phyloP scores from a whole-genome alignment of 1,140 invertebrate genomes.

The Ptiloglossa arizonensis region DNA sequence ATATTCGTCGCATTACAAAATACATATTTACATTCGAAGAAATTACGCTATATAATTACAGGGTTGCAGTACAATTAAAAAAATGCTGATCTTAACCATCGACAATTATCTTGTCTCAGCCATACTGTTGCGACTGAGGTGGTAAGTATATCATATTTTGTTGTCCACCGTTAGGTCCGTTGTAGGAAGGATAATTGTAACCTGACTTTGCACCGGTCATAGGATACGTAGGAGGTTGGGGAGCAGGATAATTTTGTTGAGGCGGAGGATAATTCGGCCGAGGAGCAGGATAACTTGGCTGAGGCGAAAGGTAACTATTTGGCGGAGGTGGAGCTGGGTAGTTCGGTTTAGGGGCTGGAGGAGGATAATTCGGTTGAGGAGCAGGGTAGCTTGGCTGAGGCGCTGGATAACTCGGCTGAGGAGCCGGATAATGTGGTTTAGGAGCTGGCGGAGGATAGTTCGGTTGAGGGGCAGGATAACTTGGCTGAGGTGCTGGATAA shows the following conservation, averaged over 20 bases:
- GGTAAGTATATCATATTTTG: conserved; percentile 1
- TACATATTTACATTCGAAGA: neutral
- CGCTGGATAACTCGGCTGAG: neutral
- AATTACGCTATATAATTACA: neutral
- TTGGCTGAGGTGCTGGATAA: neutral
- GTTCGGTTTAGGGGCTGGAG: neutral
- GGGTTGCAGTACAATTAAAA: neutral
- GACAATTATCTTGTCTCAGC: neutral
- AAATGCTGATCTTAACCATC: neutral
- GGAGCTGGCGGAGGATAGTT: neutral
- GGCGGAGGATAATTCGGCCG: neutral
- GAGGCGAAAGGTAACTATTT: neutral
- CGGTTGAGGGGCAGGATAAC: conserved; percentile 8
- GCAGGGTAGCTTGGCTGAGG: conserved; percentile 17
- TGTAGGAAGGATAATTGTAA: neutral
- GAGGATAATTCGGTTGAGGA: neutral
- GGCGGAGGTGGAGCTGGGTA: conserved; percentile 6
- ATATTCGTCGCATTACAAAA: neutral
- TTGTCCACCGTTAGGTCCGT: neutral
- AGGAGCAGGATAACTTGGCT: neutral
- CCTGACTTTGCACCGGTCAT: too few species aligned
- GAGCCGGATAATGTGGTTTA: conserved; percentile 2
- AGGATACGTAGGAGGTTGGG: too few species aligned
- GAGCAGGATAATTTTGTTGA: neutral
- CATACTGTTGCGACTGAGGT: neutral